Evolutionary conservation across 2,113 vertebrate genomes (phyloP).

Genomic region (Astur gentilis): DNA sequence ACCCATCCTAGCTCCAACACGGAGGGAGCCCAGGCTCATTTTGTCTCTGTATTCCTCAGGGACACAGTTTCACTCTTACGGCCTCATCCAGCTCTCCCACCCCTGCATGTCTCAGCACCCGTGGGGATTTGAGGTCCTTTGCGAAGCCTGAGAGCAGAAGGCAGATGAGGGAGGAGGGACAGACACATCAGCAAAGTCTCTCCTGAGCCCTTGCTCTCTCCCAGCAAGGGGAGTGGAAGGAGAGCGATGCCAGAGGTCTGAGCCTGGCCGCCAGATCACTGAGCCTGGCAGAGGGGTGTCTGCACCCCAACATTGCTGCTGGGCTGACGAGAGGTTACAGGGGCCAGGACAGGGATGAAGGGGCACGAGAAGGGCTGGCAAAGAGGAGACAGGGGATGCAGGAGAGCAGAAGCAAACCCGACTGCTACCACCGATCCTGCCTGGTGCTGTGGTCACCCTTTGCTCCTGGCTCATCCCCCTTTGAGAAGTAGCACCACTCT

Average conservation of each 20-base stretch:
- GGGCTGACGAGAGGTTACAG: too few species aligned
- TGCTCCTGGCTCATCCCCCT: too few species aligned
- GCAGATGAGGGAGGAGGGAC: background rate
- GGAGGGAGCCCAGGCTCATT: background rate
- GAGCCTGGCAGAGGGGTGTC: too few species aligned
- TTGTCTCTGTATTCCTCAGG: background rate
- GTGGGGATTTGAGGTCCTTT: background rate
- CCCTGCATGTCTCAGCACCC: background rate
- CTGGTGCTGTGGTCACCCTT: background rate
- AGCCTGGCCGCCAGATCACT: background rate
- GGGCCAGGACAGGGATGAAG: background rate
- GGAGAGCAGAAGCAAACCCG: background rate
- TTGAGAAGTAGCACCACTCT: background rate
- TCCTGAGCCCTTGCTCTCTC: background rate
- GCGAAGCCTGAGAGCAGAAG: background rate
- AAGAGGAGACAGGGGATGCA: background rate
- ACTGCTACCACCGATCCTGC: too few species aligned
- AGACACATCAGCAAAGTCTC: fast-evolving
- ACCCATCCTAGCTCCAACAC: fast-evolving
- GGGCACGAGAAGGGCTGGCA: background rate
- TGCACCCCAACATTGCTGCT: background rate
- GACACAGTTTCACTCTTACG: background rate
- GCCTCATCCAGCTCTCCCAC: background rate
- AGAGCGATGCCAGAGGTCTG: background rate
- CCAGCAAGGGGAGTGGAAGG: background rate